phyloP scores from a whole-genome alignment of 2,113 vertebrate species.

The Channa maculata region DNA sequence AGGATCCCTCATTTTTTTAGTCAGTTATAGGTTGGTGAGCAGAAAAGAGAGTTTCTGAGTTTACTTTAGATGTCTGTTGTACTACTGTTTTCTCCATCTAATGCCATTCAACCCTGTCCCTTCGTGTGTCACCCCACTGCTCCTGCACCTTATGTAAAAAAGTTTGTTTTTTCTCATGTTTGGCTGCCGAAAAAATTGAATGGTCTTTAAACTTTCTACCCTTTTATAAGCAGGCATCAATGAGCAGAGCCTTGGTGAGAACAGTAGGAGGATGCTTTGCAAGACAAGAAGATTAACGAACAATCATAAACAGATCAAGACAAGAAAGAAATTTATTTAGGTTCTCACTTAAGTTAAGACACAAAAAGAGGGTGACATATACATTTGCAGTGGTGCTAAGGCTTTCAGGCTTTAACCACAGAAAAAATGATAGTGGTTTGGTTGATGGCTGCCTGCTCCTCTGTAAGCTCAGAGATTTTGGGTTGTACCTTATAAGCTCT shows the following conservation, averaged over 20 bases:
- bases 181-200: constrained; percentile 69
- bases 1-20: neutral
- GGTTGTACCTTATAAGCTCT: constrained; percentile 58
- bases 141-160: constrained; percentile 36
- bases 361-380: neutral
- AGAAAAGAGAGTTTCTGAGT: too few relatives aligned
- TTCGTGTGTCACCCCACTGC: constrained; percentile 19
- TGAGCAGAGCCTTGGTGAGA: constrained; percentile 48
- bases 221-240: constrained; percentile 68
- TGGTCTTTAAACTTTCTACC: constrained; percentile 68
- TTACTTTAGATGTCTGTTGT: too few relatives aligned
- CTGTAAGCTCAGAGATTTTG: constrained; percentile 26
- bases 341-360: neutral
- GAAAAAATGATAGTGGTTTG: constrained; percentile 29
- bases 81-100: too few relatives aligned
- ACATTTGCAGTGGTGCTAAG: constrained; percentile 19
- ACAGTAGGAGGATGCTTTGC: constrained; percentile 74
- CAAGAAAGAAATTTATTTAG: too few relatives aligned
- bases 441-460: constrained; percentile 15
- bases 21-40: neutral
- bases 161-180: constrained; percentile 39
- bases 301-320: constrained; percentile 65
- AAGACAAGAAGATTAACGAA: constrained; percentile 66
- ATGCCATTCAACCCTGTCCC: neutral
- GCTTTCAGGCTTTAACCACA: constrained; percentile 31